Percentiles rank a stretch among this genome's conserved stretches.
Conservation (phyloP, 2,797 vertebrate genomes). For the Anableps anableps region DNA sequence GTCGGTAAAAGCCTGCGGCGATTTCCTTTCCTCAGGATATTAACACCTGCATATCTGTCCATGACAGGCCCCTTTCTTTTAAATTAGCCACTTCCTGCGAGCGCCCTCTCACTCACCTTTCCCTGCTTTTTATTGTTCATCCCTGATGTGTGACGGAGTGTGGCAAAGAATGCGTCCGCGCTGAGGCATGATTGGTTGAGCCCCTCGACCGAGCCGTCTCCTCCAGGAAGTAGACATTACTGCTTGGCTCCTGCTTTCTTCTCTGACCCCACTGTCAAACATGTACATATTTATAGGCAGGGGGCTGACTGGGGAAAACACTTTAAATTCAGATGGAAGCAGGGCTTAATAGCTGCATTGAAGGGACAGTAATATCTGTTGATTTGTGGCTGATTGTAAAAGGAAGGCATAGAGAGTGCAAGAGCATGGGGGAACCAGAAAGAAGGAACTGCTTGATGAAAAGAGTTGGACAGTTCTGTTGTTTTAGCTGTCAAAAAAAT, state of each 20-base stretch:
- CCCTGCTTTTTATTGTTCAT: slow-evolving; percentile 73
- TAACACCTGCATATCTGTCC: slow-evolving; percentile 63
- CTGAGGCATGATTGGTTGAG: slow-evolving; percentile 70
- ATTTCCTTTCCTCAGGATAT: slow-evolving; percentile 70
- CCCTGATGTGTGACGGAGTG: slow-evolving; percentile 73
- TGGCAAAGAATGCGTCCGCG: slow-evolving; percentile 57
- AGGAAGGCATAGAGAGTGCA: slow-evolving; percentile 51
- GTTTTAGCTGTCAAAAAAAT: slow-evolving; percentile 6
- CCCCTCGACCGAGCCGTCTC: slow-evolving; percentile 38
- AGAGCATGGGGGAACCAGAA: slow-evolving; percentile 33
- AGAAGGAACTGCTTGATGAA: slow-evolving; percentile 30
- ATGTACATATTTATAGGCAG: slow-evolving; percentile 79
- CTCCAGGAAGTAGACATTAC: slow-evolving; percentile 71
- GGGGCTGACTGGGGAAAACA: slow-evolving; percentile 50
- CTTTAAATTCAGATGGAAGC: slow-evolving; percentile 73
- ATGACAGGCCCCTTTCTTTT: slow-evolving; percentile 57
- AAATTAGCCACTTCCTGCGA: slow-evolving; percentile 72
- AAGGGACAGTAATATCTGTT: slow-evolving; percentile 73
- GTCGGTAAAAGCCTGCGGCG: slow-evolving; percentile 54
- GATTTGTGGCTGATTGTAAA: slow-evolving; percentile 68
- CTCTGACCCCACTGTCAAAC: slow-evolving; percentile 77
- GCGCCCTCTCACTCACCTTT: slow-evolving; percentile 63
- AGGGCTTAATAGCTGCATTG: slow-evolving; percentile 75
- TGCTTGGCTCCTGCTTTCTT: slow-evolving; percentile 60
- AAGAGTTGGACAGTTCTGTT: slow-evolving; percentile 29